Percentiles rank a stretch among this genome's conserved stretches.
Conservation (phyloP, 2,888 invertebrate species). For the Phyllotreta striolata region DNA sequence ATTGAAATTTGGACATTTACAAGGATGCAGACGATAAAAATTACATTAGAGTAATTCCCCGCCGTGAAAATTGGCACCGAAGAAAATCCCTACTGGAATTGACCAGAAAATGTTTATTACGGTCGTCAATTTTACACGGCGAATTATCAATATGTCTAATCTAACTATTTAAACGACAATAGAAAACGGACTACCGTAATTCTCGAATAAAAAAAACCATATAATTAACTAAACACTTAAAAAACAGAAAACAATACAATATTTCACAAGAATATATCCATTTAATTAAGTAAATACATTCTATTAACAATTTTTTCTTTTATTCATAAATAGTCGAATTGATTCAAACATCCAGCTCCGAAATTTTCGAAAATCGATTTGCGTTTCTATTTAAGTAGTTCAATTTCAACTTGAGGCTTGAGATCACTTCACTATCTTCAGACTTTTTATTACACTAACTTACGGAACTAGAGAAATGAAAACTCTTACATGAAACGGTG, state of each 20-base stretch:
- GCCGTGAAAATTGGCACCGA: conserved; percentile 7
- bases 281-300: background rate
- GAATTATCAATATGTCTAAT: no score
- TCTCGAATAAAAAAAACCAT: conserved; percentile 31
- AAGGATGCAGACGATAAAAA: conserved; percentile 31
- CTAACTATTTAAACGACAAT: no score
- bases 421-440: no score
- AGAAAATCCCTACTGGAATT: background rate
- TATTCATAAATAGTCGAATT: no score
- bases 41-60: background rate
- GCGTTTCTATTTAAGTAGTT: no score
- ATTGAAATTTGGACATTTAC: conserved; percentile 44
- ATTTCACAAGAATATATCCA: conserved; percentile 34
- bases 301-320: no score
- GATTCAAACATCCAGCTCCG: no score
- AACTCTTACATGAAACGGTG: no score
- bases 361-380: no score
- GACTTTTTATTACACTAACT: no score
- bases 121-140: background rate
- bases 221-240: conserved; percentile 30
- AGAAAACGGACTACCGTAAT: conserved; percentile 26
- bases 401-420: no score
- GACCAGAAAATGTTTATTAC: background rate
- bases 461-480: no score
- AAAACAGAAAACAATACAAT: conserved; percentile 30